Evolutionary conservation across 2,113 vertebrate genomes (phyloP).

Genomic region (Microtus oregoni): DNA sequence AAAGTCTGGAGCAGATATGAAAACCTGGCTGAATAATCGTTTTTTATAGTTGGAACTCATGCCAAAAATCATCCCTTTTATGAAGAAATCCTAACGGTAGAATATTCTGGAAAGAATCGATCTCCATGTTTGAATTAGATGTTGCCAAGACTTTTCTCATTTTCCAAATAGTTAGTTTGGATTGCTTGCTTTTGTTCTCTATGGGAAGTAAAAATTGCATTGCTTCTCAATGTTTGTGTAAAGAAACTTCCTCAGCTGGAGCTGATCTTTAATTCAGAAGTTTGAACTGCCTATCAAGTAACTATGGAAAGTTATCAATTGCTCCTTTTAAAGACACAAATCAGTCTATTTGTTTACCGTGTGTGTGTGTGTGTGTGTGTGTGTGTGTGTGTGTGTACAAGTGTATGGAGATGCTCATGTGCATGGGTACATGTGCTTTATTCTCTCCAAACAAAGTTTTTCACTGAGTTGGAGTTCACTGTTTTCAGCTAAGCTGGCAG

Average conservation of each 20-base stretch:
- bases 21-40: background rate
- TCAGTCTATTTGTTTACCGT: background rate
- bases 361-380: background rate
- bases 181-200: constrained; percentile 68
- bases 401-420: background rate
- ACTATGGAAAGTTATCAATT: constrained; percentile 51
- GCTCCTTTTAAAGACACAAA: background rate
- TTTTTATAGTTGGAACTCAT: constrained; percentile 59
- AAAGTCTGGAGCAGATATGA: background rate
- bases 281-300: constrained; percentile 66
- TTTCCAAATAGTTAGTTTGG: constrained; percentile 47
- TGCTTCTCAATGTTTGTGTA: constrained; percentile 54
- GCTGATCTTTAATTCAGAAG: constrained; percentile 74
- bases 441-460: background rate
- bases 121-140: constrained; percentile 18
- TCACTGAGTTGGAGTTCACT: background rate
- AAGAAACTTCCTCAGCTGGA: constrained; percentile 62
- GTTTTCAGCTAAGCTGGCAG: too few species aligned
- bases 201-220: constrained; percentile 57
- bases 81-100: background rate
- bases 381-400: background rate
- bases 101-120: constrained; percentile 58
- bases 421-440: background rate
- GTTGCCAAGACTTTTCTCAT: background rate
- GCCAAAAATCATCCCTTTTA: background rate